Evolutionary conservation across 2,797 vertebrate species (phyloP).

Genomic region (Epinephelus awoara): DNA sequence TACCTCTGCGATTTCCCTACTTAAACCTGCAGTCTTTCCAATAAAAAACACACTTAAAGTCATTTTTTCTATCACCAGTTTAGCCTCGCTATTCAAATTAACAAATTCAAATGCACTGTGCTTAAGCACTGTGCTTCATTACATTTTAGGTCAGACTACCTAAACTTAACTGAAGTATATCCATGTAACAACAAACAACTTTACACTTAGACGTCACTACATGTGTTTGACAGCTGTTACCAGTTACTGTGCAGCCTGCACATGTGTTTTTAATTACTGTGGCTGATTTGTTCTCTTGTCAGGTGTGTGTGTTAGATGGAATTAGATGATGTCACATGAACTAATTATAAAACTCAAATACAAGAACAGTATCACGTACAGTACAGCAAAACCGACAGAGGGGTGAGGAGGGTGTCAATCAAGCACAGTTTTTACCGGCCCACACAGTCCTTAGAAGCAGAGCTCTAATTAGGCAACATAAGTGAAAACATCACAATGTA

Average conservation of each 20-base stretch:
- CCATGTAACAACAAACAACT: no score
- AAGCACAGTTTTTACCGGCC: not conserved
- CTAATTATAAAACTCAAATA: no score
- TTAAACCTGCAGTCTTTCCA: not conserved
- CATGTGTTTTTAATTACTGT: not conserved
- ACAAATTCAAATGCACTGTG: no score
- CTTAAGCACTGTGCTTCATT: not conserved
- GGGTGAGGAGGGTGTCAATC: not conserved
- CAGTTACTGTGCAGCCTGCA: not conserved
- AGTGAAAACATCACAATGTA: not conserved
- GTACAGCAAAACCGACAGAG: no score
- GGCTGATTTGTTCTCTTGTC: not conserved
- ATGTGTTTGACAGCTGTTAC: not conserved
- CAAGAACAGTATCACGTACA: no score
- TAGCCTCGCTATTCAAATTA: no score
- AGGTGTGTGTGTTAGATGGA: not conserved
- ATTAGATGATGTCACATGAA: not conserved
- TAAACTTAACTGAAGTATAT: not conserved
- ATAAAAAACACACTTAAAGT: no score
- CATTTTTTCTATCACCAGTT: no score
- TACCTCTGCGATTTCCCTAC: not conserved
- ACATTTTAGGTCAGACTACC: not conserved
- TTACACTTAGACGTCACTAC: not conserved
- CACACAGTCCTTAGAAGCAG: no score
- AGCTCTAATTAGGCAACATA: not conserved